Percentiles rank a stretch among this genome's conserved stretches.
phyloP scores from a whole-genome alignment of 2,888 invertebrate species.

The Blastobasis adustella region DNA sequence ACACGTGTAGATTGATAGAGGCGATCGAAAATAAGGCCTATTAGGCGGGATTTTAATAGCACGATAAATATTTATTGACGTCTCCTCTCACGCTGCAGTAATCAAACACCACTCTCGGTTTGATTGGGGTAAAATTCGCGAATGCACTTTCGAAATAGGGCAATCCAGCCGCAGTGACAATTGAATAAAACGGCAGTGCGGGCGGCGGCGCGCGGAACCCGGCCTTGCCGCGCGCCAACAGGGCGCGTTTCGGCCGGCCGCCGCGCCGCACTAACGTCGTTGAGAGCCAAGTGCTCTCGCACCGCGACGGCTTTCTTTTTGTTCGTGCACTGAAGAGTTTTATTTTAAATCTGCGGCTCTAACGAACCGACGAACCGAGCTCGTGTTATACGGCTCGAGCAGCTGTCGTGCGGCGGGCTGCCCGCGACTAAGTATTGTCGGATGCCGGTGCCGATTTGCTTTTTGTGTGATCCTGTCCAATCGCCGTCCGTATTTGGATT shows the following conservation, averaged over 20 bases:
- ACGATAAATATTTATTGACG: conserved; percentile 9
- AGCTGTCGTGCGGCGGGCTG: conserved; percentile 32
- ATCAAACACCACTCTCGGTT: conserved; percentile 39
- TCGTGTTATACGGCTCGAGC: conserved; percentile 53
- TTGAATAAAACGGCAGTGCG: conserved; percentile 54
- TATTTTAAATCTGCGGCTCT: conserved; percentile 68
- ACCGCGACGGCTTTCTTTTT: conserved; percentile 52
- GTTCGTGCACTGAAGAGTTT: conserved; percentile 53
- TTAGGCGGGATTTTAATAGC: too few relatives aligned
- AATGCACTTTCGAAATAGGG: conserved; percentile 58
- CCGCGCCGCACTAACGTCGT: conserved; percentile 22
- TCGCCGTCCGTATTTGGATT: too few relatives aligned
- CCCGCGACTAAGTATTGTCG: background rate
- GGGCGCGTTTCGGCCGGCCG: conserved; percentile 29
- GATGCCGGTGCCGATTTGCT: background rate
- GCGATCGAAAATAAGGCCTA: too few relatives aligned
- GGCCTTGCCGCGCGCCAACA: conserved; percentile 33
- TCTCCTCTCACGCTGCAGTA: conserved; percentile 20
- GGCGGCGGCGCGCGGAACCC: conserved; percentile 27
- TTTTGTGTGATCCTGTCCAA: too few relatives aligned
- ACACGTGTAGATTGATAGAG: too few relatives aligned
- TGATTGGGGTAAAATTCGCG: conserved; percentile 49
- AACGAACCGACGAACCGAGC: conserved; percentile 46
- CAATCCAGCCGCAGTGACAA: conserved; percentile 67
- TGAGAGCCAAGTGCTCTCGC: conserved; percentile 50